These are phyloP conservation scores for Brachylomia viminalis DNA, from an alignment of 2,888 invertebrate species.

Conservation along the genomic window DNA sequence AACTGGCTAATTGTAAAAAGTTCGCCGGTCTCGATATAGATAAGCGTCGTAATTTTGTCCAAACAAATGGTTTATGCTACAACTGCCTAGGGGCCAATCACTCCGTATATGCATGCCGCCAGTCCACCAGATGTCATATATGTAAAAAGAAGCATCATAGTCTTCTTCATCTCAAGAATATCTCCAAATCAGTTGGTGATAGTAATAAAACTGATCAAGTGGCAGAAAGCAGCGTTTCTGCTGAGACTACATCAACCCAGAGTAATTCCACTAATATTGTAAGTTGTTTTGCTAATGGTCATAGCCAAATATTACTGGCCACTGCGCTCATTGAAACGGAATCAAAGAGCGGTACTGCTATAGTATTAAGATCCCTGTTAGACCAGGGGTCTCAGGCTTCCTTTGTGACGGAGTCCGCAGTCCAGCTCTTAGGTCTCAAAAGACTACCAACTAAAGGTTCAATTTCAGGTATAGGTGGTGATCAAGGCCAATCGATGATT, in stretches of 20 bases:
- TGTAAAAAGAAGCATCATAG: constrained; percentile 23
- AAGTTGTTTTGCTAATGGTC: constrained; percentile 12
- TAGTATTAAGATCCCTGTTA: constrained; percentile 6
- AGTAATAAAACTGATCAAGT: constrained; percentile 9
- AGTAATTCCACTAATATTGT: constrained; percentile 5
- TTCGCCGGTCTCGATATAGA: constrained; percentile 3
- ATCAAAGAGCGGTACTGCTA: constrained; percentile 21
- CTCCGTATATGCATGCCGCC: constrained; percentile 10
- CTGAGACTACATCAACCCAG: not conserved
- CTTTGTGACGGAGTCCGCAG: constrained; percentile 1
- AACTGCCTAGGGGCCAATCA: constrained; percentile 10
- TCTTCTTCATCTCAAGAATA: constrained; percentile 18
- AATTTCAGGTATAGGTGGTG: constrained; percentile 7
- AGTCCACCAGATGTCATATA: constrained; percentile 2
- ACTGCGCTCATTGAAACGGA: constrained; percentile 1
- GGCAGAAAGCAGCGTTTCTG: constrained; percentile 1
- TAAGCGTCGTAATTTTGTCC: constrained; percentile 20
- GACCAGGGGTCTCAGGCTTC: constrained; percentile 10
- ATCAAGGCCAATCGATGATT: not conserved
- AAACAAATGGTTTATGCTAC: constrained; percentile 26
- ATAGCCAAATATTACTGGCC: constrained; percentile 11
- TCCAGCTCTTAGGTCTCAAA: constrained; percentile 13
- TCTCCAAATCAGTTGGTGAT: constrained; percentile 9
- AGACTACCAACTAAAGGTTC: constrained; percentile 13
- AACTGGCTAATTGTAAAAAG: constrained; percentile 24